Percentiles rank a stretch among this genome's conserved stretches.
Evolutionary conservation across 1,140 invertebrate genomes (phyloP).

Genomic region (Drosophila saltans): DNA sequence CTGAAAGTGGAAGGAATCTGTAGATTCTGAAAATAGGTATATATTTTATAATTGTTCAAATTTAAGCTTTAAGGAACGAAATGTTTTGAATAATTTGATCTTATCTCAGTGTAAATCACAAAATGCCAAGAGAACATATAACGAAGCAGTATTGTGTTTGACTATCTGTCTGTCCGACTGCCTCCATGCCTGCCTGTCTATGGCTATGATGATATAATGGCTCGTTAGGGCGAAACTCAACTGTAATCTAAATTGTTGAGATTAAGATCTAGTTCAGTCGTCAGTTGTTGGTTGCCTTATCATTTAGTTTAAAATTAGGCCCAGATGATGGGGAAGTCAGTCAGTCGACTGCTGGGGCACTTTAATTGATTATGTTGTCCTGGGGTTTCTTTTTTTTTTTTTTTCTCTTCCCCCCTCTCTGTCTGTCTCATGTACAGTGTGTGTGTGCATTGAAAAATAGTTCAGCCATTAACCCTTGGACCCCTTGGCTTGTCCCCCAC

Average conservation of each 20-base stretch:
- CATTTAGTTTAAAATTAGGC: slow-evolving; percentile 16
- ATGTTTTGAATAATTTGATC: no score
- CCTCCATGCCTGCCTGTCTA: background rate
- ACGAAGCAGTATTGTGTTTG: no score
- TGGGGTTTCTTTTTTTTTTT: background rate
- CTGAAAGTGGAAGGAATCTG: no score
- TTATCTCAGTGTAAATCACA: no score
- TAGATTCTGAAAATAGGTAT: no score
- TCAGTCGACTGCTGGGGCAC: background rate
- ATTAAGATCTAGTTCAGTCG: slow-evolving; percentile 40
- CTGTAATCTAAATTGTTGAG: slow-evolving; percentile 18
- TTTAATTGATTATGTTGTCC: slow-evolving; percentile 12
- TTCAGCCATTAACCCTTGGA: slow-evolving; percentile 6
- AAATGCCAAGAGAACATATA: no score
- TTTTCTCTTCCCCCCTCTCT: background rate
- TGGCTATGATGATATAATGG: slow-evolving; percentile 18
- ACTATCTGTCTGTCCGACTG: no score
- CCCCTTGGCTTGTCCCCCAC: background rate
- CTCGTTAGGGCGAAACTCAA: slow-evolving; percentile 37
- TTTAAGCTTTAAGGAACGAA: no score
- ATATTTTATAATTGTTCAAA: no score
- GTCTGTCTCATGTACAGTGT: no score
- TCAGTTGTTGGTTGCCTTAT: slow-evolving; percentile 18
- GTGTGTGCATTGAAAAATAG: background rate
- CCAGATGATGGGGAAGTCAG: background rate